These are phyloP conservation scores for Thunnus albacares DNA, from an alignment of 2,797 vertebrate species.

Conservation along the genomic window DNA sequence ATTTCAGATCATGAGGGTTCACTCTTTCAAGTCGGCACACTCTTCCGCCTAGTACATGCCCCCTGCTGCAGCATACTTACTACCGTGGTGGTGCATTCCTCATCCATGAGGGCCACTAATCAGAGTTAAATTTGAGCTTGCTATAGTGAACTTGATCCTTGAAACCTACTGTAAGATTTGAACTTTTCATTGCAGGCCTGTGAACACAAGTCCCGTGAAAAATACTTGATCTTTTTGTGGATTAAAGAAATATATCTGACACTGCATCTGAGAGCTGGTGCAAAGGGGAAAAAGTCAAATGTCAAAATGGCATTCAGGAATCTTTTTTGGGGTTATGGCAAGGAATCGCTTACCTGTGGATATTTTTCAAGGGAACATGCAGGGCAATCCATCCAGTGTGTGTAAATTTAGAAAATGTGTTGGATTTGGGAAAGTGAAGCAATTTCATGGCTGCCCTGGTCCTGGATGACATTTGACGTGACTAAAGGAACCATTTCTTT, in stretches of 20 bases:
- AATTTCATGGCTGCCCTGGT: constrained; percentile 32
- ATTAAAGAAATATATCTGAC: neutral
- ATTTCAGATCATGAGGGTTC: neutral
- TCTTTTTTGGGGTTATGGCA: neutral
- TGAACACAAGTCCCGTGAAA: neutral
- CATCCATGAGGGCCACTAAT: neutral
- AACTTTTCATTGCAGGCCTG: neutral
- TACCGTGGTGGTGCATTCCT: neutral
- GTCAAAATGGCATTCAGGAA: neutral
- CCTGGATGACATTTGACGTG: constrained; percentile 17
- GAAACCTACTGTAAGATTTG: neutral
- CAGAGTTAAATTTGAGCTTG: neutral
- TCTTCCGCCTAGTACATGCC: neutral
- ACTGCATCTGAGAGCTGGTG: neutral
- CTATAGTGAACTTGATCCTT: neutral
- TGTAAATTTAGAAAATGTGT: neutral
- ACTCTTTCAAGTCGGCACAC: neutral
- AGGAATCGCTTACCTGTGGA: neutral
- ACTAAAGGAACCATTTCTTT: constrained; percentile 29
- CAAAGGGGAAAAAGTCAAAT: neutral
- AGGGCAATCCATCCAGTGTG: neutral
- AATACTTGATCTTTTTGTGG: neutral
- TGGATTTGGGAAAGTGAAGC: constrained; percentile 7
- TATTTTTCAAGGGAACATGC: neutral
- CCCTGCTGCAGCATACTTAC: neutral